phyloP scores from a whole-genome alignment of 2,888 invertebrate genomes.

The Amphimallon solstitiale region DNA sequence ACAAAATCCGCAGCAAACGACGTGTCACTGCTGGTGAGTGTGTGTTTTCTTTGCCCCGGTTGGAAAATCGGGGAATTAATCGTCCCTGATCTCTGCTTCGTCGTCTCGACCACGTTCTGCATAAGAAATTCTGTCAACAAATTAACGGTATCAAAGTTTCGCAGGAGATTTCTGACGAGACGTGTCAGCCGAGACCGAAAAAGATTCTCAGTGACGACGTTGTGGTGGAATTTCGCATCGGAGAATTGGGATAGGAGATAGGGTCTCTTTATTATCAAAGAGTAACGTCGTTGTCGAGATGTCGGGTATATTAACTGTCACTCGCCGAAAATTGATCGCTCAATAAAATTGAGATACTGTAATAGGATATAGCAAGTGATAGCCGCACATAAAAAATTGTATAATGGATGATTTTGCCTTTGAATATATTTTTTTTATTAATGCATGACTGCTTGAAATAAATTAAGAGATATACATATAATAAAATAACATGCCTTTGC shows the following conservation, averaged over 20 bases:
- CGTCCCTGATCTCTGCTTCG: slow-evolving; percentile 54
- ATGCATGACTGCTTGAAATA: no score
- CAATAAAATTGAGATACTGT: no score
- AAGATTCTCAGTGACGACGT: no score
- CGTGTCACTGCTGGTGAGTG: slow-evolving; percentile 9
- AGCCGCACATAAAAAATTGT: no score
- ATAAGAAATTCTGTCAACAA: slow-evolving; percentile 62
- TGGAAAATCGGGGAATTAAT: slow-evolving; percentile 39
- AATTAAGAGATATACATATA: no score
- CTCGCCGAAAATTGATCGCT: neutral
- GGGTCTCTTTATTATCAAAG: no score
- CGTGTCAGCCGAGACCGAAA: neutral
- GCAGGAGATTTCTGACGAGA: slow-evolving; percentile 26
- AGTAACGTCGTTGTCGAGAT: neutral
- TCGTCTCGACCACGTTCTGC: slow-evolving; percentile 57
- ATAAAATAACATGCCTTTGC: no score
- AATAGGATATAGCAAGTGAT: no score
- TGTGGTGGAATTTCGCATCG: no score
- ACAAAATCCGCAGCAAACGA: neutral
- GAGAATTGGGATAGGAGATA: no score
- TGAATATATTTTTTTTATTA: no score
- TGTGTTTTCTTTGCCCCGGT: slow-evolving; percentile 52
- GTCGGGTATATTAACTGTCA: slow-evolving; percentile 1
- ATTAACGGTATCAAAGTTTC: slow-evolving; percentile 51
- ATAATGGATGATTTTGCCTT: no score